Base-by-base conservation (phyloP, 92 coral and sea anemone species). In the Porites divaricata region DNA sequence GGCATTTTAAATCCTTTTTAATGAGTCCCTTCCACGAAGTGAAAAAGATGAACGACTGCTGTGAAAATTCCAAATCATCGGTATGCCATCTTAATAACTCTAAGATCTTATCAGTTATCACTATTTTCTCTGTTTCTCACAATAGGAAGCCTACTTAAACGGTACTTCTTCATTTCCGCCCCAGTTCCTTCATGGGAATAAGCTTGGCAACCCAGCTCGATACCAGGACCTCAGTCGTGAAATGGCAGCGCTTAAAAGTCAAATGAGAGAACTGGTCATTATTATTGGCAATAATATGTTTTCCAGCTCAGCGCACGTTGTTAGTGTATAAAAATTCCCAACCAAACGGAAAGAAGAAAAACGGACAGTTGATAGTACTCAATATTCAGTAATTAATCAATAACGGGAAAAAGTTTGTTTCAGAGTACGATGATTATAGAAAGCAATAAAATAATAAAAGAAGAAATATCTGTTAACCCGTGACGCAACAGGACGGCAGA, bases 221-320 rank as follows among this genome's bases (percentile, higher is more conserved):
- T 91, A 91, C 81, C 81, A 79, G 72, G 83, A 78, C 86, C 71
- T 83, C 64, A 70, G 75, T 66, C 52, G 58, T 2, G 79, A 78
- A 70, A 79, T 91, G 81, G 94, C 85, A 24, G 53, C 26, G 73
- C 79, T 91, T 52, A 91, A 82, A 78, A 81, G 77, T 11, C 91
- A 87, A 66, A 87, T 91, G 74, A 77, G 91, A 64, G 71, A 84
- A 8, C 94, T 91, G 70, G 90, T 80, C 1, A 76, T 83, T 28
- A 63, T 87, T 24, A 53, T 87, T 54, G 91, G 86, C 62, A 79
- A 67, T 35, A 24, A 62, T 35, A 52, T 24, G 45, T 57, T 75
- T 35, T 35, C 45, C 75, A 20, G 67, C 51, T 78, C 89, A 4
- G 71, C 61, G 35, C 77, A 71, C 0, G 86, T 75, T 0, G 65